Evolutionary conservation across 1,140 invertebrate genomes (phyloP).

Genomic region (Anthonomus grandis): DNA sequence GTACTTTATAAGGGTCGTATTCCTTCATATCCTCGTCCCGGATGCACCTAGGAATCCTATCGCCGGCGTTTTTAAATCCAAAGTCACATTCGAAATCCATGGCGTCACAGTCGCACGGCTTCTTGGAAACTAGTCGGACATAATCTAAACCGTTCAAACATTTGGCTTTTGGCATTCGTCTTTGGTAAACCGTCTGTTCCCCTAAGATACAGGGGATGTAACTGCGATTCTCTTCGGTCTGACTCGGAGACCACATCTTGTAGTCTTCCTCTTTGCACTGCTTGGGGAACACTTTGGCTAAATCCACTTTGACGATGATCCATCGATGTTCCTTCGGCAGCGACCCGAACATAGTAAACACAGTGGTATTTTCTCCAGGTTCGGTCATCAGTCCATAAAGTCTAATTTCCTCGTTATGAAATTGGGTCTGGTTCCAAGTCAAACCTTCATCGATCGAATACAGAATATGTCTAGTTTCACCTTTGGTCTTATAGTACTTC

Average conservation of each 20-base stretch:
- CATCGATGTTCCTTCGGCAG: constrained; percentile 72
- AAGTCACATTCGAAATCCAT: constrained; percentile 83
- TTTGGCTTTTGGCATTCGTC: constrained; percentile 64
- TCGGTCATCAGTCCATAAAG: constrained; percentile 89
- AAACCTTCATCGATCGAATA: constrained; percentile 87
- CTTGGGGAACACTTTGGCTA: constrained; percentile 66
- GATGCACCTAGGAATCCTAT: constrained; percentile 56
- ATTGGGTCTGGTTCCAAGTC: constrained; percentile 68
- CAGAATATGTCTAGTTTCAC: constrained; percentile 70
- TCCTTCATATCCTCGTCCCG: constrained; percentile 57
- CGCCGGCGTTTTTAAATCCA: constrained; percentile 44
- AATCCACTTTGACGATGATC: constrained; percentile 82
- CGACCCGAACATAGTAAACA: constrained; percentile 89
- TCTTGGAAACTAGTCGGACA: constrained; percentile 62
- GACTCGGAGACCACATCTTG: constrained; percentile 80
- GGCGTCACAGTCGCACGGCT: constrained; percentile 73
- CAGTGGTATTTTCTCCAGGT: constrained; percentile 86
- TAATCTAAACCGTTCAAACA: constrained; percentile 81
- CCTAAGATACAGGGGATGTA: constrained; percentile 74
- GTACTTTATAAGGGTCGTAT: constrained; percentile 64
- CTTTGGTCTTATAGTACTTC: constrained; percentile 69
- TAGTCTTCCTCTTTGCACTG: constrained; percentile 65
- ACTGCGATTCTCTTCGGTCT: constrained; percentile 48
- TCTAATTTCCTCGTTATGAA: constrained; percentile 67
- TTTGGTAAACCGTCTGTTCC: constrained; percentile 68